A percentile compares a stretch with the other conserved stretches of the same genome.
Evolutionary conservation across 23 tunicate genomes (phyloP).

Genomic region (Botrylloides violaceus): DNA sequence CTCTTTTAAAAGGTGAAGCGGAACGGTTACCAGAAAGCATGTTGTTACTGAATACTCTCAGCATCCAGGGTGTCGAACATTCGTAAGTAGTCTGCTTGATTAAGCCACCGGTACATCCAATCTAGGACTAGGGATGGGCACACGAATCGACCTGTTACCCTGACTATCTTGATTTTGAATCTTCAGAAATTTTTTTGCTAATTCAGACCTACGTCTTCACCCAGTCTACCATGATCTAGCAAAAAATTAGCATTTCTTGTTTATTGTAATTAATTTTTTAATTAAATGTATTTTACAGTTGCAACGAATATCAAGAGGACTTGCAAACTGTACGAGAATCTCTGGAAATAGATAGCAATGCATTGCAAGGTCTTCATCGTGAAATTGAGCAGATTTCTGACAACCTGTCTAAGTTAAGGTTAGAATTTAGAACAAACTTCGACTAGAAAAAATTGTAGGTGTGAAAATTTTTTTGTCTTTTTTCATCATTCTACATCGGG

Average conservation of each 20-base stretch:
- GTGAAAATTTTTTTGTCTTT: too few relatives aligned
- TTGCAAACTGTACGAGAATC: conserved; percentile 38
- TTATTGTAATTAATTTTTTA: neutral
- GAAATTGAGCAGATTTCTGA: conserved; percentile 50
- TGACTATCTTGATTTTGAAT: too few relatives aligned
- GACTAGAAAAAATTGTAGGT: too few relatives aligned
- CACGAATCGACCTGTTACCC: too few relatives aligned
- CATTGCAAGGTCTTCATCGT: conserved; percentile 29
- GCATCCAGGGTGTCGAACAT: conserved; percentile 77
- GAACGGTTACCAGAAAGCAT: conserved; percentile 28
- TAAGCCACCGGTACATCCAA: too few relatives aligned
- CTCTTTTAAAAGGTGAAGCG: conserved; percentile 35
- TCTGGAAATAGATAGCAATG: conserved; percentile 30
- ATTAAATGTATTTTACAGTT: neutral
- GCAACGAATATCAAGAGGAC: conserved; percentile 51
- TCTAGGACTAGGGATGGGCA: too few relatives aligned
- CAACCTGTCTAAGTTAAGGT: conserved; percentile 45
- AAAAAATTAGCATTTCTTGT: neutral
- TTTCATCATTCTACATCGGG: too few relatives aligned
- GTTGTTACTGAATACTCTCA: conserved; percentile 53
- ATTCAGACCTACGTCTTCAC: too few relatives aligned
- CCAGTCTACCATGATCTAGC: too few relatives aligned
- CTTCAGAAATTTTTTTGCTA: too few relatives aligned
- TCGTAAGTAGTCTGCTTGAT: conserved; percentile 69
- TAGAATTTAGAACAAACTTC: too few relatives aligned